Evolutionary conservation across 1,140 invertebrate species (phyloP).

Genomic region (Chlorops oryzae): DNA sequence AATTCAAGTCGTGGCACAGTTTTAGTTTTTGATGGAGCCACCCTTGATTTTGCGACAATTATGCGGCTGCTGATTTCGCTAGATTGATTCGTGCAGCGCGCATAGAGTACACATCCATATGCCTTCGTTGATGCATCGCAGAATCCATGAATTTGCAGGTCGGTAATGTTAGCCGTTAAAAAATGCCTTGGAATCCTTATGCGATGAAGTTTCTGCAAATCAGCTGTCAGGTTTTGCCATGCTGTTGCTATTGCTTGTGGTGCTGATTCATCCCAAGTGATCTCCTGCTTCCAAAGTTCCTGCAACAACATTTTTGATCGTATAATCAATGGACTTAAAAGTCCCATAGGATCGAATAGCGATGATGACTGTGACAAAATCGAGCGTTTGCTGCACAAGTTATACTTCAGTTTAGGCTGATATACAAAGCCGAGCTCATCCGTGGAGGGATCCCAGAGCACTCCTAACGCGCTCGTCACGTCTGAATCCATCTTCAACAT

Average conservation of each 20-base stretch:
- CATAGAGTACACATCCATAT: conserved; percentile 33
- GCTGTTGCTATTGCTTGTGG: conserved; percentile 12
- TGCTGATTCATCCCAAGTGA: conserved; percentile 34
- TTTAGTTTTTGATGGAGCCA: conserved; percentile 39
- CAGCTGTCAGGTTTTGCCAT: conserved; percentile 20
- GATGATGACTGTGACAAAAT: conserved; percentile 30
- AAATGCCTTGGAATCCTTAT: conserved; percentile 8
- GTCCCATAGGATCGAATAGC: conserved; percentile 44
- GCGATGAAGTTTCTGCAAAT: conserved; percentile 17
- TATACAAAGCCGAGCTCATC: conserved; percentile 39
- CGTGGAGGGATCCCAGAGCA: conserved; percentile 45
- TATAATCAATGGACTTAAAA: conserved; percentile 36
- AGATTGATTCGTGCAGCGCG: conserved; percentile 9
- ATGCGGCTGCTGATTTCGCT: conserved; percentile 17
- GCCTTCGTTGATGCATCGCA: conserved; percentile 29
- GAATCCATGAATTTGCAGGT: conserved; percentile 34
- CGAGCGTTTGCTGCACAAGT: conserved; percentile 19
- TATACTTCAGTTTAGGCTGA: background rate
- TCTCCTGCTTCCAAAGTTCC: conserved; percentile 32
- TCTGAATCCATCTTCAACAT: too few relatives aligned
- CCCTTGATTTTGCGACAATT: conserved; percentile 37
- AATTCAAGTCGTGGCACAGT: conserved; percentile 49
- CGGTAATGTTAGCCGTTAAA: background rate
- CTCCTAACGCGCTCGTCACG: conserved; percentile 17
- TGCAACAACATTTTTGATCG: conserved; percentile 45